Evolutionary conservation across 2,888 invertebrate genomes (phyloP), one percentile per base, ranked within the genome.

Genomic region (Pseudeuparius sepicola): DNA sequence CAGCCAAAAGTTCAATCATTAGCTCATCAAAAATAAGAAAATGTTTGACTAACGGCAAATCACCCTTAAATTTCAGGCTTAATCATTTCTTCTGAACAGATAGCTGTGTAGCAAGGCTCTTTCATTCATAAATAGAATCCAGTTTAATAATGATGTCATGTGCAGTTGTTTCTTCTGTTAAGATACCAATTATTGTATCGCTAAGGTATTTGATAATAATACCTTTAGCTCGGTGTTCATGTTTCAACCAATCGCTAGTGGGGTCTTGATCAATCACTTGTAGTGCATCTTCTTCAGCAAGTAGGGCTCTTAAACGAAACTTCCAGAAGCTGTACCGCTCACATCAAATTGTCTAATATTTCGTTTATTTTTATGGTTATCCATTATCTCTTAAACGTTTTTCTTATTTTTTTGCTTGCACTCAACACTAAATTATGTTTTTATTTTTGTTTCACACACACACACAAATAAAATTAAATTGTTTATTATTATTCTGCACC

Each of bases 321-420:
- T 35, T 35, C 35, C 29, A 35, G 12, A 35, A 24, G 24, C 29
- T 30, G 10, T 35, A 29, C 4, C 30, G 20, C 14, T 35, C 29
- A 23, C 35, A n/a, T n/a, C n/a, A n/a, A n/a, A n/a, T n/a, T n/a
- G n/a, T n/a, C n/a, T n/a, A n/a, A n/a, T n/a, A n/a, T n/a, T n/a
- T n/a, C n/a, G n/a, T n/a, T n/a, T n/a, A n/a, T n/a, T n/a, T n/a
- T n/a, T n/a, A n/a, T n/a, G n/a, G n/a, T n/a, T n/a, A n/a, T n/a
- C n/a, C n/a, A n/a, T n/a, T n/a, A n/a, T n/a, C n/a, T n/a, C n/a
- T n/a, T n/a, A n/a, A n/a, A n/a, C n/a, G n/a, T n/a, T n/a, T n/a
- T n/a, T n/a, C n/a, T n/a, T n/a, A n/a, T n/a, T n/a, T n/a, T n/a
- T n/a, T n/a, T n/a, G n/a, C n/a, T n/a, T n/a, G n/a, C n/a, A n/a